These are phyloP conservation scores for Zonitis immaculata DNA, from an alignment of 2,888 invertebrate species.

Conservation along the genomic window DNA sequence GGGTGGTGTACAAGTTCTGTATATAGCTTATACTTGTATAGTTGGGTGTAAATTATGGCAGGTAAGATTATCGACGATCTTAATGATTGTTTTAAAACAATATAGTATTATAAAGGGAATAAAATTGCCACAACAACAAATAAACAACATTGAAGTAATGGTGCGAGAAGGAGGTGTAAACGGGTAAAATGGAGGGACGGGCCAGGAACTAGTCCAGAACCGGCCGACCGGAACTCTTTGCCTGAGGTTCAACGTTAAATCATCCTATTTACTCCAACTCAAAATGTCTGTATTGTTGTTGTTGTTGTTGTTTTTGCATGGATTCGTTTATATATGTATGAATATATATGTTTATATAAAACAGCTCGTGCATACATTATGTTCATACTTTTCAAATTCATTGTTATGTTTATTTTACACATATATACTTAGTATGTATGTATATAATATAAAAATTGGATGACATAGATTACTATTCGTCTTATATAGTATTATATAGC, in stretches of 20 bases:
- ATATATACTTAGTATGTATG: too few species aligned
- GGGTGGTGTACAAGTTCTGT: conserved; percentile 25
- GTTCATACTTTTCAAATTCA: conserved; percentile 21
- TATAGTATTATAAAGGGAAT: conserved; percentile 27
- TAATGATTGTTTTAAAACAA: conserved; percentile 44
- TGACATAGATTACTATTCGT: too few species aligned
- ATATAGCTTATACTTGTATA: conserved; percentile 30
- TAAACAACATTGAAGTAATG: conserved; percentile 30
- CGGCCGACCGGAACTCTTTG: conserved; percentile 36
- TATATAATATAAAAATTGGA: too few species aligned
- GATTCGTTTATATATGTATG: too few species aligned
- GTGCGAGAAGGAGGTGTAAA: conserved; percentile 35
- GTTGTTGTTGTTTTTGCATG: too few species aligned
- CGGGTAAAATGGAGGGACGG: conserved; percentile 22
- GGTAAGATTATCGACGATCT: conserved; percentile 44
- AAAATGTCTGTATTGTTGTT: conserved; percentile 33
- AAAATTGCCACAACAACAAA: conserved; percentile 13
- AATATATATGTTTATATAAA: conserved; percentile 25
- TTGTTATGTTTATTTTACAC: conserved; percentile 24
- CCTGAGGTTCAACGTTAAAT: conserved; percentile 30
- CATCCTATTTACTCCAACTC: conserved; percentile 28
- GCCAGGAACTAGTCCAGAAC: conserved; percentile 22
- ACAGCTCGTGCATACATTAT: conserved; percentile 26
- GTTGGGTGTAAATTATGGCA: conserved; percentile 43
- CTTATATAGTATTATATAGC: too few species aligned